Evolutionary conservation across 1,140 invertebrate species (phyloP).

Genomic region (Aphidius gifuensis): DNA sequence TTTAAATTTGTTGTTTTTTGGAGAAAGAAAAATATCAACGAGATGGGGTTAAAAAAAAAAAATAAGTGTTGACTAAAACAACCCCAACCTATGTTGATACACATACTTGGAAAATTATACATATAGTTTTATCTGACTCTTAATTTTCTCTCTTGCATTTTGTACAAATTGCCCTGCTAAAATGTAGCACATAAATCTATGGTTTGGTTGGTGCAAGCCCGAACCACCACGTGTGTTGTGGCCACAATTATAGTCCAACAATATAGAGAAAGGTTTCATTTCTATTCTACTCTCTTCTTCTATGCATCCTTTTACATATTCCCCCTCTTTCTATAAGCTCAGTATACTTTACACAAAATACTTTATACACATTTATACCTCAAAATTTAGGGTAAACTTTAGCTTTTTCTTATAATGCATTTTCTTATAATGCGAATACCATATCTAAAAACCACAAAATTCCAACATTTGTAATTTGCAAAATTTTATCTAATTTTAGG

Average conservation of each 20-base stretch:
- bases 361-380: neutral
- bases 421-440: constrained; percentile 40
- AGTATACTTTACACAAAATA: neutral
- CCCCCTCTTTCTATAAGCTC: constrained; percentile 21
- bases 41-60: too few relatives aligned
- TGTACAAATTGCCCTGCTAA: constrained; percentile 52
- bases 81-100: too few relatives aligned
- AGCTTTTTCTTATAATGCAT: neutral
- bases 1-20: too few relatives aligned
- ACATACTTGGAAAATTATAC: too few relatives aligned
- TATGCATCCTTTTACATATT: constrained; percentile 13
- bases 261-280: constrained; percentile 30
- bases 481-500: too few relatives aligned
- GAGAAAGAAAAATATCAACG: too few relatives aligned
- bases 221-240: constrained; percentile 40
- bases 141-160: constrained; percentile 38
- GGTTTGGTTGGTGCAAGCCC: constrained; percentile 40
- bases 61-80: too few relatives aligned
- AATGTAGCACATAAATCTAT: constrained; percentile 56
- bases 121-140: neutral
- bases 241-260: constrained; percentile 36
- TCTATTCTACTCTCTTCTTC: constrained; percentile 25
- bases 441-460: constrained; percentile 19
- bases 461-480: too few relatives aligned
- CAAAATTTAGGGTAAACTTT: neutral